Conservation (phyloP, 2,113 vertebrate genomes). For the Desmodus rotundus region DNA sequence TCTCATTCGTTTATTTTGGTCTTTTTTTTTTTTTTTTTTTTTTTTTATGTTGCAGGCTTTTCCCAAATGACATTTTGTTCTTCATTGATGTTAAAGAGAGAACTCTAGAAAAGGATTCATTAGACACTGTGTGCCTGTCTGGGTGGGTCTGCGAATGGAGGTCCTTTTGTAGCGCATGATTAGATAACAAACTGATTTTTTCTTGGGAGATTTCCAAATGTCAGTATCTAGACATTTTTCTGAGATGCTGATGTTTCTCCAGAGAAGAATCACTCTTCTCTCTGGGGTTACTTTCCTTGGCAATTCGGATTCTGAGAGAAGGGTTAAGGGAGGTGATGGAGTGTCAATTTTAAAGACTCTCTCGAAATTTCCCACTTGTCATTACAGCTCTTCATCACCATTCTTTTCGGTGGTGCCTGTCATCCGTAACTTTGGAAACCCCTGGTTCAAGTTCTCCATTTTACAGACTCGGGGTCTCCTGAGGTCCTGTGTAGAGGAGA, state of each 20-base stretch:
- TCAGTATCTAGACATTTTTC: background rate
- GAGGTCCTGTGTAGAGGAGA: background rate
- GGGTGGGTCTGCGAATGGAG: background rate
- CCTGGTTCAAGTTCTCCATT: background rate
- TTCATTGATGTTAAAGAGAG: background rate
- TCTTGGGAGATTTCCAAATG: background rate
- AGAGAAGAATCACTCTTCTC: background rate
- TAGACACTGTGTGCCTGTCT: background rate
- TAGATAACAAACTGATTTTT: background rate
- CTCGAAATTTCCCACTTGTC: background rate
- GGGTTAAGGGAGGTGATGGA: background rate
- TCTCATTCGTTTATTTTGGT: background rate
- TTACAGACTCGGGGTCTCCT: background rate
- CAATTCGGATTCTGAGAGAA: background rate
- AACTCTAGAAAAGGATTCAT: background rate
- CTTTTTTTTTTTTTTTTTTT: too few species aligned
- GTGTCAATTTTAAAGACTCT: background rate
- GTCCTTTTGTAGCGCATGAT: background rate
- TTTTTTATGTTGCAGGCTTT: background rate
- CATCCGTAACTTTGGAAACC: background rate
- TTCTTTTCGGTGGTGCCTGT: background rate
- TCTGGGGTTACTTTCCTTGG: background rate
- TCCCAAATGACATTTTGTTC: background rate
- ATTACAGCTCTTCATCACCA: background rate
- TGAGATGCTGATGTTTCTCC: background rate